phyloP scores from a whole-genome alignment of 2,797 vertebrate genomes.

The Peromyscus eremicus region DNA sequence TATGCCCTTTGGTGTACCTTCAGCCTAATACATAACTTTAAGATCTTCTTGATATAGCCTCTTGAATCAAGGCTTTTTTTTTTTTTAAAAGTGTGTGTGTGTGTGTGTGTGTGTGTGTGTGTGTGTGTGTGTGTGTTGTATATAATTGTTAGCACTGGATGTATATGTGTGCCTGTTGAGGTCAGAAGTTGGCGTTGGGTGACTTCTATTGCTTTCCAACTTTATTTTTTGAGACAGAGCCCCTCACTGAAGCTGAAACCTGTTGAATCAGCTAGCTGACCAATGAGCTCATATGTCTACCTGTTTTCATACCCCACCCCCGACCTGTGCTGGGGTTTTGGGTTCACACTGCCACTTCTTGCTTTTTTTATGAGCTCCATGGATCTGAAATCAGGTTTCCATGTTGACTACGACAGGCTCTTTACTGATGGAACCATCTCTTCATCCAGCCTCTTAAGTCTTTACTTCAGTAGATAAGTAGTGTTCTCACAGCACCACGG shows the following conservation, averaged over 20 bases:
- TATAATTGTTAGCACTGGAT: neutral
- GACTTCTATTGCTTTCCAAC: neutral
- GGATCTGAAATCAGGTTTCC: neutral
- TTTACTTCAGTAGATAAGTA: neutral
- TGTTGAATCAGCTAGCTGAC: neutral
- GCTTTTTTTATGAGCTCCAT: neutral
- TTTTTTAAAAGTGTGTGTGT: neutral
- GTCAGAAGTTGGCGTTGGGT: neutral
- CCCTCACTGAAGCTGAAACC: too few relatives aligned
- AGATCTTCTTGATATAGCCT: neutral
- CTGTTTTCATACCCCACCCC: neutral
- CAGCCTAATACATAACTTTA: neutral
- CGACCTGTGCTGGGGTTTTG: neutral
- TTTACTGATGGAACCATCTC: neutral
- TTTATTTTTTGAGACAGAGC: neutral
- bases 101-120: neutral
- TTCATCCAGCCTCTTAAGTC: neutral
- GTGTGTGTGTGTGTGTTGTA: neutral
- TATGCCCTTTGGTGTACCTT: neutral
- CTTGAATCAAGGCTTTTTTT: neutral
- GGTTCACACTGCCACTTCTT: neutral
- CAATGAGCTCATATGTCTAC: neutral
- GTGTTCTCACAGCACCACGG: neutral
- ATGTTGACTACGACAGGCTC: neutral
- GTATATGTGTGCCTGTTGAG: neutral